Percentiles rank a stretch among this genome's conserved stretches.
phyloP scores from a whole-genome alignment of 2,888 invertebrate genomes.

The Pseudococcus longispinus region DNA sequence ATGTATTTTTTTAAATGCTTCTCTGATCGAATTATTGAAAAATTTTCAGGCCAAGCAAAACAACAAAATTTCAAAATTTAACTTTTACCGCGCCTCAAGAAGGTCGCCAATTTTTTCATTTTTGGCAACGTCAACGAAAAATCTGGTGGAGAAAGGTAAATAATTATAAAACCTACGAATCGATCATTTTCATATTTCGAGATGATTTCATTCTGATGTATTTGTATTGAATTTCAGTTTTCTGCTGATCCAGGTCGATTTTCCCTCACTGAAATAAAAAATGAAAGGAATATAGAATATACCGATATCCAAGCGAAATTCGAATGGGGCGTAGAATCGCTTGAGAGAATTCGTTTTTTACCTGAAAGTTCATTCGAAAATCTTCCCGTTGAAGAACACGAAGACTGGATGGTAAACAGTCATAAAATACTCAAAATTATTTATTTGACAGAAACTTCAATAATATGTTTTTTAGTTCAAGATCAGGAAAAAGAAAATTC shows the following conservation, averaged over 20 bases:
- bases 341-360: constrained; percentile 69
- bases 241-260: constrained; percentile 78
- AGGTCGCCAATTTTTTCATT: constrained; percentile 72
- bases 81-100: constrained; percentile 59
- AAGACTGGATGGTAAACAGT: constrained; percentile 59
- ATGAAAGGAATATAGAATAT: constrained; percentile 62
- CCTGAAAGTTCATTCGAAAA: constrained; percentile 59
- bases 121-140: constrained; percentile 78
- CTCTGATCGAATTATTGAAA: not conserved
- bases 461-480: constrained; percentile 61
- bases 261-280: constrained; percentile 69
- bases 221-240: constrained; percentile 65
- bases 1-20: constrained; percentile 22
- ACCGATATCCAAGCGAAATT: constrained; percentile 74
- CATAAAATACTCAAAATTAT: not conserved
- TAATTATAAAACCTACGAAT: not conserved
- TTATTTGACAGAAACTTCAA: not conserved
- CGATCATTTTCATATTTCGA: constrained; percentile 9
- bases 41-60: constrained; percentile 57
- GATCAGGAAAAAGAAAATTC: constrained; percentile 62
- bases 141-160: constrained; percentile 83
- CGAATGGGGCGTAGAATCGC: constrained; percentile 68
- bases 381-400: constrained; percentile 57
- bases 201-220: constrained; percentile 28
- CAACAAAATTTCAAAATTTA: constrained; percentile 59